Evolutionary conservation across 2,888 invertebrate genomes (phyloP), one percentile per base, ranked within the genome.

Genomic region (Nowickia ferox): DNA sequence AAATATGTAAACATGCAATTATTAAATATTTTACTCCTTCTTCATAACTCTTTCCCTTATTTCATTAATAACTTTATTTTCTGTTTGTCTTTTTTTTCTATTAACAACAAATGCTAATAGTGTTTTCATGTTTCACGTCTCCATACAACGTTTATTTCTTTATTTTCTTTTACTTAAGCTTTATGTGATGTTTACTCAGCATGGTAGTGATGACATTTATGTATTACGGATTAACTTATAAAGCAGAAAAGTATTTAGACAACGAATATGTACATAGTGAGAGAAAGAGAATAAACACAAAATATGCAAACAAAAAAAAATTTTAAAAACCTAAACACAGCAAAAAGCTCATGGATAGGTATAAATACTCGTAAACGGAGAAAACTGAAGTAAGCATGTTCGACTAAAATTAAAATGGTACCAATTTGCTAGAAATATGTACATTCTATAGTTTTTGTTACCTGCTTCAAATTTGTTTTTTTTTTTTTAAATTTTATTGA

Each of bases 101-200:
- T 68, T 30, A 63, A 80, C 68, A 76, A 65, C 80, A 85, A 82
- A 53, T 84, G 72, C 84, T 87, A 88, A 88, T 88, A 87, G 88
- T 77, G 55, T 87, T 87, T 87, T 84, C 86, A 83, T 88, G 87
- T 88, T 84, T 48, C 61, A 42, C 72, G 66, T 86, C 51, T 76
- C 13, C 30, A 66, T 83, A 44, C 44, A 57, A 17, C 13, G 10
- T 53, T 46, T 42, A 53, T 13, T 72, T 68, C 19, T 48, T 48
- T 19, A 13, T 3, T 59, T 19, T 1, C 17, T 48, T 38, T 77
- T 30, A 8, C 30, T 66, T 66, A 15, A 63, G 51, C 19, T 71
- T 57, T 55, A 55, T 59, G 42, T 10, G 22, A 48, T 63, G 69
- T 55, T 57, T 63, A 68, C 79, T 13, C 83, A 82, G 82, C 65